Percentiles rank a stretch among this genome's conserved stretches.
Conservation (phyloP, 2,797 vertebrate genomes). For the Sus cebifrons region DNA sequence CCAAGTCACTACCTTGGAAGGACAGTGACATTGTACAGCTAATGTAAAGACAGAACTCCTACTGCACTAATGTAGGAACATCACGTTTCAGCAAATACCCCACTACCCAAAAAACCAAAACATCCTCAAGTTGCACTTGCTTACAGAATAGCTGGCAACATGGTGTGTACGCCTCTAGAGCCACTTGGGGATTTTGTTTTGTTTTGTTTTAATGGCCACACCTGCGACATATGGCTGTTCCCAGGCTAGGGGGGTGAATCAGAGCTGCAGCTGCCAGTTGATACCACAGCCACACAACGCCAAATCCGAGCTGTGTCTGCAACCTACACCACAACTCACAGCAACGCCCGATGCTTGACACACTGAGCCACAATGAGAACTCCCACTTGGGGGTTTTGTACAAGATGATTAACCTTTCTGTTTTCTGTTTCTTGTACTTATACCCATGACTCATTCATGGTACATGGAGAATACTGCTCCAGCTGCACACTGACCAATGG, state of each 20-base stretch:
- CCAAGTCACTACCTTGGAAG: conserved; percentile 34
- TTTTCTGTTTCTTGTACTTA: conserved; percentile 49
- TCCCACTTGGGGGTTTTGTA: neutral
- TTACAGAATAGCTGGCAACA: neutral
- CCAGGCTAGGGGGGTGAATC: too few relatives aligned
- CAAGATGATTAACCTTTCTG: neutral
- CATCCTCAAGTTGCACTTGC: neutral
- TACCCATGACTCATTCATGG: neutral
- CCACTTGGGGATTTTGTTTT: neutral
- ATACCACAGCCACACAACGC: too few relatives aligned
- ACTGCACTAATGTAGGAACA: neutral
- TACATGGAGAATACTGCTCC: neutral
- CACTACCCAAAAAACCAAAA: neutral
- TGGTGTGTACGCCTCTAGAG: neutral
- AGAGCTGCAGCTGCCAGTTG: too few relatives aligned
- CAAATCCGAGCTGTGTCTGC: too few relatives aligned
- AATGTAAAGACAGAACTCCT: neutral
- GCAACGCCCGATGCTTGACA: too few relatives aligned
- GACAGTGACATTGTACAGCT: neutral
- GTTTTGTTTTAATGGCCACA: too few relatives aligned
- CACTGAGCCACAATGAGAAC: too few relatives aligned
- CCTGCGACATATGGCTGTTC: too few relatives aligned
- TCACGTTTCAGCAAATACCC: neutral
- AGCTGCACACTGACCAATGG: neutral
- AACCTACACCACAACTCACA: too few relatives aligned